Percentiles rank a stretch among this genome's conserved stretches.
These are phyloP conservation scores for Drosophila pseudoobscura DNA, from an alignment of 1,140 invertebrate genomes.

Conservation along the genomic window DNA sequence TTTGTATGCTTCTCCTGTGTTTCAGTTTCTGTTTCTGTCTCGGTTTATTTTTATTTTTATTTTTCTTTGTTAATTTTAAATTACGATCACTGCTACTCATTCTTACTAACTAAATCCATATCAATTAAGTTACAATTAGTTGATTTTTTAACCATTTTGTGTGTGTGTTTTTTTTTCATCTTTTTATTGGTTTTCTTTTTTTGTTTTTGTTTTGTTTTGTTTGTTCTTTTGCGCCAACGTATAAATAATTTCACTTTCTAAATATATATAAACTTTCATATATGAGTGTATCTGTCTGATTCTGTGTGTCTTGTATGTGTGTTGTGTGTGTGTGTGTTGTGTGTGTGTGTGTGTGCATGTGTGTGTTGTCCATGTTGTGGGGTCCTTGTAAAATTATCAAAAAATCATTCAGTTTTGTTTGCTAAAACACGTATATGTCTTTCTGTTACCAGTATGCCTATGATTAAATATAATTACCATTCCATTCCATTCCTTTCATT, in stretches of 20 bases:
- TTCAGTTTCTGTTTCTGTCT: conserved; percentile 24
- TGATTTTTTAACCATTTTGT: conserved; percentile 46
- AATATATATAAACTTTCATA: conserved; percentile 80
- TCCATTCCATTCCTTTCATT: conserved; percentile 38
- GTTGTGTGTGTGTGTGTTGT: conserved; percentile 24
- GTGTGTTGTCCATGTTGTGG: conserved; percentile 20
- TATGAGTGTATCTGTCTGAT: conserved; percentile 48
- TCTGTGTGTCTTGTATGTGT: conserved; percentile 43
- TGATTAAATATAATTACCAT: conserved; percentile 56
- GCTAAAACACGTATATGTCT: conserved; percentile 64
- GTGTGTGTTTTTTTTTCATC: conserved; percentile 30
- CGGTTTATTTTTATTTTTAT: conserved; percentile 20
- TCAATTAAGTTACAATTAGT: conserved; percentile 73
- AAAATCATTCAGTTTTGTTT: conserved; percentile 76
- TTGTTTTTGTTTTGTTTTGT: conserved; percentile 28
- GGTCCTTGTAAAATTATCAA: conserved; percentile 78
- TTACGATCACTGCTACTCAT: conserved; percentile 81
- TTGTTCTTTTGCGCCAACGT: conserved; percentile 74
- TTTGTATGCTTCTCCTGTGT: conserved; percentile 24
- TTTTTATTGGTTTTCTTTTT: conserved; percentile 25
- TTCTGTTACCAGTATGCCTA: conserved; percentile 50
- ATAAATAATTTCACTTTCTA: conserved; percentile 79
- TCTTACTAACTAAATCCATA: conserved; percentile 74
- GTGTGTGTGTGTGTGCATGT: conserved; percentile 18
- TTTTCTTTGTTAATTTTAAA: conserved; percentile 73